Evolutionary conservation across 2,888 invertebrate species (phyloP), one percentile per base, ranked within the genome.

Genomic region (Spisula subtruncata): DNA sequence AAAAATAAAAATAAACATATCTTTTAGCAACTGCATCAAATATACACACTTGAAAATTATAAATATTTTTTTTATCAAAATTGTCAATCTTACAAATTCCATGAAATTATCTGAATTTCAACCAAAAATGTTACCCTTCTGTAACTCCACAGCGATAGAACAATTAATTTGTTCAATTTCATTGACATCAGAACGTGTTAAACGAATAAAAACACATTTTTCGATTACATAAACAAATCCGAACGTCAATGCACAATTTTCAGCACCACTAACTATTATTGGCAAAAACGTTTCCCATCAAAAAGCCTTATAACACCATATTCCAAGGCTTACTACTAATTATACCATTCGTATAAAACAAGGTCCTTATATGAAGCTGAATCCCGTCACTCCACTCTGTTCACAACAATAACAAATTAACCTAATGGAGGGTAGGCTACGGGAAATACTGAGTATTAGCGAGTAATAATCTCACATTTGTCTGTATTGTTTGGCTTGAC

Each of bases 351-450:
- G 89, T 89, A 92, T 92, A 92, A 90, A 92, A 89, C 87, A 85
- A 88, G 41, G 89, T 90, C 87, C 88, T 89, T 86, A 82, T 41
- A 25, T 71, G 25, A 32, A 60, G 79, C 79, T 48, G 80, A 85
- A 89, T 86, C 88, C 81, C 75, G 86, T 88, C 88, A 88, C 4
- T 41, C 41, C 88, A 88, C 4, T 41, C 41, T 41, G 41, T 75
- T 83, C 89, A 32, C n/a, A 89, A 91, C 88, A 91, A 90, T 85
- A 92, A 86, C 90, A 90, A 90, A 92, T 92, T 92, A 90, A 87
- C 83, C 87, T 92, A 92, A 92, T 92, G 92, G 92, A 92, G 89
- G 66, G 87, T 87, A 41, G 83, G 83, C 81, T 85, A 60, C 60
- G 90, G 90, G 87, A 90, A 90, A 90, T 87, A 86, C 51, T 56